phyloP scores from a whole-genome alignment of 2,888 invertebrate genomes.

The Molorchus minor region DNA sequence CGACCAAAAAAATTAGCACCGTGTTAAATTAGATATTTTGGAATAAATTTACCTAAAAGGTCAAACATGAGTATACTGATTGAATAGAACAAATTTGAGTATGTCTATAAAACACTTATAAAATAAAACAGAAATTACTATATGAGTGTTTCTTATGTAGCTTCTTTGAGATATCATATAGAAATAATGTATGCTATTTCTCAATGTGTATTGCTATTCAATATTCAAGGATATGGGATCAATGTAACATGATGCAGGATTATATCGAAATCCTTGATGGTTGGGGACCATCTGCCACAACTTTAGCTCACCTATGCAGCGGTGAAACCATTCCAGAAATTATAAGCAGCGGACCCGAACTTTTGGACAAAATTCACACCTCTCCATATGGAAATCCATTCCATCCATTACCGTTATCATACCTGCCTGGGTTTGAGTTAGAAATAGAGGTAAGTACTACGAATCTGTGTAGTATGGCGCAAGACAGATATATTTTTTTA shows the following conservation, averaged over 20 bases:
- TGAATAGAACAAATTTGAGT: too few relatives aligned
- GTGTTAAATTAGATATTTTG: too few relatives aligned
- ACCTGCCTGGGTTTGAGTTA: slow-evolving; percentile 82
- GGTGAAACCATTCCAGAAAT: slow-evolving; percentile 85
- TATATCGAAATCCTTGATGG: slow-evolving; percentile 86
- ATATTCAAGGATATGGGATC: slow-evolving; percentile 76
- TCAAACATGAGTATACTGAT: too few relatives aligned
- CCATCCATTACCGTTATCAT: slow-evolving; percentile 80
- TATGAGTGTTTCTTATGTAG: too few relatives aligned
- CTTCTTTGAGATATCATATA: too few relatives aligned
- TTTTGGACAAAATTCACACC: slow-evolving; percentile 83
- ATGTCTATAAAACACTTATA: too few relatives aligned
- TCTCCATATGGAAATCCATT: slow-evolving; percentile 85
- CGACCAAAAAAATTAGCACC: too few relatives aligned
- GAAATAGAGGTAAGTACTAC: slow-evolving; percentile 79
- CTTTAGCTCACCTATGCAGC: slow-evolving; percentile 81
- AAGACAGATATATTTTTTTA: slow-evolving; percentile 48
- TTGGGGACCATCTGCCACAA: slow-evolving; percentile 73
- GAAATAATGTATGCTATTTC: too few relatives aligned
- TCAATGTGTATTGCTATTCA: not conserved
- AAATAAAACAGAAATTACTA: too few relatives aligned
- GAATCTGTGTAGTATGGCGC: too few relatives aligned
- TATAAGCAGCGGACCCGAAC: slow-evolving; percentile 78
- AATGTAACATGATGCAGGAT: slow-evolving; percentile 84
- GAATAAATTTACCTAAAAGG: too few relatives aligned